Percentiles rank a stretch among this genome's conserved stretches.
These are phyloP conservation scores for Endotricha flammealis DNA, from an alignment of 2,888 invertebrate species.

Conservation along the genomic window DNA sequence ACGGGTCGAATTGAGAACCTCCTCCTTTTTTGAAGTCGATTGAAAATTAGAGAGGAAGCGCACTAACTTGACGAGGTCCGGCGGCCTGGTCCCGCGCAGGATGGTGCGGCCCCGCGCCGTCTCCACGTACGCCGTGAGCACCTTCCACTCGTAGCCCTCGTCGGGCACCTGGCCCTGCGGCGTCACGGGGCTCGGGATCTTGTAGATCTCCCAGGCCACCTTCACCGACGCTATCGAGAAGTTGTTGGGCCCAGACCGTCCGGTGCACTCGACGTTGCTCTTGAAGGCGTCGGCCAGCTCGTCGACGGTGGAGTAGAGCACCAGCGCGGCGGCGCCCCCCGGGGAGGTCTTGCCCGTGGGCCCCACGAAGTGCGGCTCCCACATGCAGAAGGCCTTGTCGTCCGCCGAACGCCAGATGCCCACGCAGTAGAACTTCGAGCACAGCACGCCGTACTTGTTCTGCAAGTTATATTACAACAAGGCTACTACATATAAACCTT, in stretches of 20 bases:
- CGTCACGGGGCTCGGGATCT: slow-evolving; percentile 28
- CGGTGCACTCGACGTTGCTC: slow-evolving; percentile 40
- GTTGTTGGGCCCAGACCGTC: slow-evolving; percentile 47
- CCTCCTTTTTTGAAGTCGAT: too few relatives aligned
- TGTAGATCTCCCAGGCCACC: slow-evolving; percentile 58
- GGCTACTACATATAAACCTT: too few relatives aligned
- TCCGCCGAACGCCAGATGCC: slow-evolving; percentile 48
- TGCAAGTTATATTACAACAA: slow-evolving; percentile 22
- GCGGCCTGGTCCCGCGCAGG: slow-evolving; percentile 64
- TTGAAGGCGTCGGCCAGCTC: slow-evolving; percentile 45
- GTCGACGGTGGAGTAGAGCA: slow-evolving; percentile 39
- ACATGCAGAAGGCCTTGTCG: slow-evolving; percentile 40
- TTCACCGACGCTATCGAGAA: slow-evolving; percentile 52
- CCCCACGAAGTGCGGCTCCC: slow-evolving; percentile 61
- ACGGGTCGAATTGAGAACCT: too few relatives aligned
- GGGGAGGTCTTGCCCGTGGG: slow-evolving; percentile 45
- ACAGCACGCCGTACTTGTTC: slow-evolving; percentile 55
- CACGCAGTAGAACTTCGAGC: slow-evolving; percentile 61
- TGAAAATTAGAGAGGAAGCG: not conserved
- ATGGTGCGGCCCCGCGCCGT: slow-evolving; percentile 60
- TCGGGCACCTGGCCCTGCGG: slow-evolving; percentile 52
- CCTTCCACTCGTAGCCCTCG: slow-evolving; percentile 67
- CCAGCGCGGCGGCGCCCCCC: slow-evolving; percentile 45
- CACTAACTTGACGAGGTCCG: slow-evolving; percentile 55
- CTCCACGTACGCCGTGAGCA: slow-evolving; percentile 65